phyloP scores from a whole-genome alignment of 2,797 vertebrate species.

The Pseudochirops corinnae region DNA sequence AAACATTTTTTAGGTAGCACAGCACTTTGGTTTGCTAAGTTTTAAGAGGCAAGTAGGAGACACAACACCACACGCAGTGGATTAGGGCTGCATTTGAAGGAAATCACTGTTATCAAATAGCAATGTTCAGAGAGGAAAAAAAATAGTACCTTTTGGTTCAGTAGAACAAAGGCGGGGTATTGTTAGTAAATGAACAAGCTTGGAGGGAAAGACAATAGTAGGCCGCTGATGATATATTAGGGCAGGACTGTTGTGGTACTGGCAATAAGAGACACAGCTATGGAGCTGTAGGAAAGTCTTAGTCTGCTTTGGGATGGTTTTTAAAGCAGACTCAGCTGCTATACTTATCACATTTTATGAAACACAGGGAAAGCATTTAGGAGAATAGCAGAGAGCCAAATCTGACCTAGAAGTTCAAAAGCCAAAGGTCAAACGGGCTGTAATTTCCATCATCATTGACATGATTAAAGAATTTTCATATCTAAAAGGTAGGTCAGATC shows the following conservation, averaged over 20 bases:
- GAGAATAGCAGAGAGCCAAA: constrained; percentile 84
- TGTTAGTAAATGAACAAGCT: constrained; percentile 77
- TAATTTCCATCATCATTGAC: constrained; percentile 75
- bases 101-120: constrained; percentile 77
- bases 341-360: constrained; percentile 86
- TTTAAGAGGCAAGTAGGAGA: constrained; percentile 80
- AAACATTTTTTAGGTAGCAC: constrained; percentile 75
- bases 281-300: constrained; percentile 85
- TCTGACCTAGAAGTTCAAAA: constrained; percentile 82
- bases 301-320: constrained; percentile 83
- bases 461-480: constrained; percentile 71
- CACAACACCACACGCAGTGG: constrained; percentile 71
- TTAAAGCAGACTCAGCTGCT: constrained; percentile 91
- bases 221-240: constrained; percentile 73
- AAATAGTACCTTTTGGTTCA: constrained; percentile 73
- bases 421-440: constrained; percentile 83
- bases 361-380: constrained; percentile 86
- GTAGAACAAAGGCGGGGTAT: constrained; percentile 77
- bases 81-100: constrained; percentile 79
- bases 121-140: constrained; percentile 73
- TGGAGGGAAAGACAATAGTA: constrained; percentile 80
- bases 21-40: constrained; percentile 85
- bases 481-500: constrained; percentile 75
- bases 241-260: constrained; percentile 85
- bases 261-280: constrained; percentile 89